Evolutionary conservation across 1,140 invertebrate species (phyloP).

Genomic region (Manduca sexta): DNA sequence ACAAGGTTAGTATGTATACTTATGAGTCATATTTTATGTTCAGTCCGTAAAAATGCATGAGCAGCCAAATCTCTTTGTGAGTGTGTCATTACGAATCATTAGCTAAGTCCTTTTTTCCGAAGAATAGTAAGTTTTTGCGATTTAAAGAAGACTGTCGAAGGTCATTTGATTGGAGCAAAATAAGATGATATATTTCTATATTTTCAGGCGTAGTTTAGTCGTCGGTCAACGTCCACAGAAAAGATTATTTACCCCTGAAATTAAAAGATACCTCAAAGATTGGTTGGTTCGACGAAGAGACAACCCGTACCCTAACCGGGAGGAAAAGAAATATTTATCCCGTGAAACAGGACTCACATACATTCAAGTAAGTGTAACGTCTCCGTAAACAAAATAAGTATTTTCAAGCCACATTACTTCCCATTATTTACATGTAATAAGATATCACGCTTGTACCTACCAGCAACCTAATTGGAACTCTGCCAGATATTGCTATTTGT

Average conservation of each 20-base stretch:
- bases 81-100: conserved; percentile 42
- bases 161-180: background rate
- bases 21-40: conserved; percentile 57
- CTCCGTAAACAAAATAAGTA: background rate
- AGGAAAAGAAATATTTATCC: conserved; percentile 80
- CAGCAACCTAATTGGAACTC: conserved; percentile 59
- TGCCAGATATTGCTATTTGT: conserved; percentile 65
- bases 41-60: background rate
- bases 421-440: conserved; percentile 24
- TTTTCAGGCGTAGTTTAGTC: conserved; percentile 70
- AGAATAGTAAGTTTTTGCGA: background rate
- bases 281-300: conserved; percentile 81
- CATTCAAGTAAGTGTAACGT: conserved; percentile 74
- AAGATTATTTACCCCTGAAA: conserved; percentile 82
- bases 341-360: conserved; percentile 81
- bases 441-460: conserved; percentile 43
- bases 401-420: conserved; percentile 20
- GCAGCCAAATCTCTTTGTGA: conserved; percentile 59
- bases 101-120: conserved; percentile 21
- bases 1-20: conserved; percentile 63
- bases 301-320: conserved; percentile 82
- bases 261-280: conserved; percentile 81
- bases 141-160: background rate
- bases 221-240: conserved; percentile 77
- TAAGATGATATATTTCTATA: conserved; percentile 7